Percentiles rank a stretch among this genome's conserved stretches.
These are phyloP conservation scores for Tympanuchus pallidicinctus DNA, from an alignment of 2,113 vertebrate genomes.

Conservation along the genomic window DNA sequence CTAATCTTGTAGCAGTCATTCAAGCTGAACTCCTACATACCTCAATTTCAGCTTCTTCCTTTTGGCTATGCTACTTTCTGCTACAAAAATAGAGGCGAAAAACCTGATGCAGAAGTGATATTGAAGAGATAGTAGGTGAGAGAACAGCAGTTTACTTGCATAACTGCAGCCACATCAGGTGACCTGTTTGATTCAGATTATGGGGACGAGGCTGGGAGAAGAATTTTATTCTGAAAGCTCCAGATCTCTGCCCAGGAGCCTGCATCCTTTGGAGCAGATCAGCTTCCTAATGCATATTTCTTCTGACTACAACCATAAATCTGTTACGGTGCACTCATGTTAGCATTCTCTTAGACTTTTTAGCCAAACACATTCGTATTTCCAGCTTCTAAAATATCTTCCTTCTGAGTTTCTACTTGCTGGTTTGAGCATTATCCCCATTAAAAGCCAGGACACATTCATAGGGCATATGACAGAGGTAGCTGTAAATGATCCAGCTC, in stretches of 20 bases:
- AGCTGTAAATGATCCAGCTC: neutral
- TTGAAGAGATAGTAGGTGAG: neutral
- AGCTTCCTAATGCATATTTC: neutral
- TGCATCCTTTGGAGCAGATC: neutral
- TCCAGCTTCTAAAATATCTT: neutral
- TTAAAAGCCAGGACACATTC: neutral
- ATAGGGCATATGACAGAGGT: neutral
- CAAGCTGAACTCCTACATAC: neutral
- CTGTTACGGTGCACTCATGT: neutral
- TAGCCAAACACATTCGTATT: neutral
- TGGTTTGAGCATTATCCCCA: neutral
- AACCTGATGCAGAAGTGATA: neutral
- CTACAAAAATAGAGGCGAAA: neutral
- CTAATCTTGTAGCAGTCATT: conserved; percentile 23
- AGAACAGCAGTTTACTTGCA: neutral
- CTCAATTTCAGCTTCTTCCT: neutral
- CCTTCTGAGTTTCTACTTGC: neutral
- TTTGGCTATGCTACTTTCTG: neutral
- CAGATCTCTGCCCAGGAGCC: neutral
- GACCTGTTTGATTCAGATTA: neutral
- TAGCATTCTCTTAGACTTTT: neutral
- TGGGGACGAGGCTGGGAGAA: neutral
- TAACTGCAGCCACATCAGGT: neutral
- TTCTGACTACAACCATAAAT: neutral
- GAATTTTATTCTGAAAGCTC: neutral